Evolutionary conservation across 2,113 vertebrate genomes (phyloP), one percentile per base, ranked within the genome.

Genomic region (Hemicordylus capensis): DNA sequence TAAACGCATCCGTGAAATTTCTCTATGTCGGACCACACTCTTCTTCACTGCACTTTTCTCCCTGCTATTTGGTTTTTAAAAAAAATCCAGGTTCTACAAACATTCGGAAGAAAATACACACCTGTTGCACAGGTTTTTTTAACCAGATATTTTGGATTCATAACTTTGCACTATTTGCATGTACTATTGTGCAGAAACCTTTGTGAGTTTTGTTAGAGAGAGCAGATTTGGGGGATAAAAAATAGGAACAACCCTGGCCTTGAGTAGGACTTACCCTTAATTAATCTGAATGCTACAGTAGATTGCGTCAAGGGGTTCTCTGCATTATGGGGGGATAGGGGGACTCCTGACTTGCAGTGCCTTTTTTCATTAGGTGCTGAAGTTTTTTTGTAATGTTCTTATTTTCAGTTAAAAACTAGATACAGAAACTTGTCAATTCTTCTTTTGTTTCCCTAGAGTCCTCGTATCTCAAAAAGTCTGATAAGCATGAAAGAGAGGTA

Each of bases 401-500:
- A 15, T 46, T 17, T 46, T 46, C 3, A 72, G 6, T 48, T 73
- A 14, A 24, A 17, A 46, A 73, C 26, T 11, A 28, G 12, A 6
- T 4, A 6, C 31, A 44, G 44, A 28, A 73, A 48, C 42, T 11
- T 73, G 10, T 76, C 51, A 39, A 37, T 77, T 59, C 54, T 26
- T 72, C 37, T 51, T 64, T 84, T 48, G 15, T 66, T 76, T 84
- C 61, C 44, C 87, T 76, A 95, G 94, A 2, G 77, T 22, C 91
- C 90, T 90, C 93, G 94, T 80, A 0, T 92, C 22, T 91, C 94
- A 78, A 1, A 0, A 42, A 0, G 76, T 1, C 0, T 89, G 63
- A 58, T 61, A 81, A 87, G 0, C 28, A 20, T 89, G 54, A 83
- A n/a, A 84, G 1, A 83, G 82, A 94, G 87, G 94, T 95, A 86